phyloP scores from a whole-genome alignment of 2,888 invertebrate species.

The Diplolepis rosae region DNA sequence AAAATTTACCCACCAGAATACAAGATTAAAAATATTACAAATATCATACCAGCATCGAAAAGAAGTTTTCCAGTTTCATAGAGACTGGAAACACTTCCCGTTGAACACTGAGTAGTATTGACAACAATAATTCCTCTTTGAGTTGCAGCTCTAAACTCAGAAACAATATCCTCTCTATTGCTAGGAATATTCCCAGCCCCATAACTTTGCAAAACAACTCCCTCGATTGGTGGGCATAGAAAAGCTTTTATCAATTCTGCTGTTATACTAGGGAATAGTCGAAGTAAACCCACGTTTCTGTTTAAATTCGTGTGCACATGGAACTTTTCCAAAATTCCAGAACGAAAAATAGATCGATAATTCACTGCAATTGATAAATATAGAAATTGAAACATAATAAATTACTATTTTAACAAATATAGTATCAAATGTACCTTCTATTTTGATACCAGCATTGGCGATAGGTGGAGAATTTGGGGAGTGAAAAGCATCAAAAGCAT shows the following conservation, averaged over 20 bases:
- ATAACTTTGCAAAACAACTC: constrained; percentile 93
- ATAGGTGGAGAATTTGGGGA: constrained; percentile 91
- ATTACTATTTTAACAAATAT: no score
- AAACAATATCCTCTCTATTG: constrained; percentile 86
- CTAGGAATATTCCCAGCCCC: constrained; percentile 95
- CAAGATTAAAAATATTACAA: neutral
- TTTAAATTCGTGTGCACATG: constrained; percentile 84
- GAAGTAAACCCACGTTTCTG: constrained; percentile 88
- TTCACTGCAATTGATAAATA: constrained; percentile 75
- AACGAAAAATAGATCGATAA: constrained; percentile 79
- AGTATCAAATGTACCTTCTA: constrained; percentile 76
- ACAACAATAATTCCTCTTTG: constrained; percentile 88
- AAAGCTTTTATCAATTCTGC: constrained; percentile 83
- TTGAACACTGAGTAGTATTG: constrained; percentile 93
- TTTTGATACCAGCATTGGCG: constrained; percentile 87
- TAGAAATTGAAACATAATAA: neutral
- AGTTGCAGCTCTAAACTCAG: constrained; percentile 82
- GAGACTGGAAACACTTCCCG: constrained; percentile 85
- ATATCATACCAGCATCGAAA: constrained; percentile 59
- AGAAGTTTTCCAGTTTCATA: constrained; percentile 88
- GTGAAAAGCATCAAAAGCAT: constrained; percentile 85
- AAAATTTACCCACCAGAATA: no score
- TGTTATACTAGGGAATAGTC: constrained; percentile 94
- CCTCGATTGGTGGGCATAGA: constrained; percentile 84
- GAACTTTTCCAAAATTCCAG: constrained; percentile 80